Conservation (phyloP, 2,888 invertebrate genomes). For the Agrilus mali region DNA sequence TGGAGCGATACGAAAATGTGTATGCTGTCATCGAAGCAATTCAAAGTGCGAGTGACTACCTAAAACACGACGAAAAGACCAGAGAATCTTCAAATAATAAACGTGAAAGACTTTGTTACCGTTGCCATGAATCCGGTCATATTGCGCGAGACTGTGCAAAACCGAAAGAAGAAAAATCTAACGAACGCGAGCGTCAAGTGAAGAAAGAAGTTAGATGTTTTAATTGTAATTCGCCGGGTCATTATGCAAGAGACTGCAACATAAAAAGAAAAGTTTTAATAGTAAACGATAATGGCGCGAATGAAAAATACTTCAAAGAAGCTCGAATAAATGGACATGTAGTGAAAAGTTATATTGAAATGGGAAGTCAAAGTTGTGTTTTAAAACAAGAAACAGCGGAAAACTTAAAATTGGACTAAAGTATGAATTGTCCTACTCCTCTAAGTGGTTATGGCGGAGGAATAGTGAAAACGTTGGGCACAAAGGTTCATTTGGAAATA, state of each 20-base stretch:
- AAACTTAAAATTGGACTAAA: background rate
- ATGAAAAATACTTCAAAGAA: slow-evolving; percentile 3
- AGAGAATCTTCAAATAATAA: background rate
- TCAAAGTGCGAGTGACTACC: slow-evolving; percentile 2
- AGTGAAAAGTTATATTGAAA: background rate
- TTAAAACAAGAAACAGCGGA: background rate
- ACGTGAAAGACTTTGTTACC: no score
- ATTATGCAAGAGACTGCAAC: background rate
- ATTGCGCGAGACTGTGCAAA: no score
- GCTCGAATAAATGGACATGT: background rate
- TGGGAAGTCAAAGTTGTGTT: background rate
- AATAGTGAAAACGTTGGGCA: background rate
- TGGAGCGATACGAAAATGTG: slow-evolving; percentile 8
- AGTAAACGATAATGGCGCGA: background rate
- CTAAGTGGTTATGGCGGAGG: background rate
- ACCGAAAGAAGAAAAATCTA: no score
- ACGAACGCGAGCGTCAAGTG: no score
- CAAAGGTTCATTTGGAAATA: background rate
- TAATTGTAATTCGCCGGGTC: no score
- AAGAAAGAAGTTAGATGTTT: no score
- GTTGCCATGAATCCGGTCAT: no score
- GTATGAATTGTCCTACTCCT: no score
- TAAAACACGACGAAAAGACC: background rate
- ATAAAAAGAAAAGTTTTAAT: background rate
- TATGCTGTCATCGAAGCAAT: slow-evolving; percentile 7